These are phyloP conservation scores for Papilio aristodemus DNA, from an alignment of 1,140 invertebrate species.

Conservation along the genomic window DNA sequence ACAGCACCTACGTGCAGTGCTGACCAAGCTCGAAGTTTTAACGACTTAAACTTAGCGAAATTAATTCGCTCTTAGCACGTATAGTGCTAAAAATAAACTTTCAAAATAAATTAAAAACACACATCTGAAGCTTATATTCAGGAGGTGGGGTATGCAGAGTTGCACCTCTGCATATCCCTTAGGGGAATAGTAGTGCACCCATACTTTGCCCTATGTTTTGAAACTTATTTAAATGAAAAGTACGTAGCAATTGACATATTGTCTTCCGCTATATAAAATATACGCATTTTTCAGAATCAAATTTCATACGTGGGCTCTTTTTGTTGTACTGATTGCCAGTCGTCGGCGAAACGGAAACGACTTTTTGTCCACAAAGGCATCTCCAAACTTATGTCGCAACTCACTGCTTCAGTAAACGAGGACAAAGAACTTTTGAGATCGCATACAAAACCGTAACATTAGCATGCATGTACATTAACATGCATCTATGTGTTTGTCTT, in stretches of 20 bases:
- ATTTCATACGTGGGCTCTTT: not conserved
- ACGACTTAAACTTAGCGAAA: constrained; percentile 1
- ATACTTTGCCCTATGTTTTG: no score
- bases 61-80: constrained; percentile 1
- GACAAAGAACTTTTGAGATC: constrained; percentile 5
- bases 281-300: not conserved
- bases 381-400: constrained; percentile 3
- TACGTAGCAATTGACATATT: no score
- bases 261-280: not conserved
- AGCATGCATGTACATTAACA: not conserved
- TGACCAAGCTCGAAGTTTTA: constrained; percentile 15
- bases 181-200: no score
- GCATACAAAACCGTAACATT: not conserved
- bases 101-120: not conserved
- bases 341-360: constrained; percentile 1
- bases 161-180: no score
- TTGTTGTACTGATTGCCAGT: not conserved
- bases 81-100: not conserved
- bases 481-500: no score
- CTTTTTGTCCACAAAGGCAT: not conserved
- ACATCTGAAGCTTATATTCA: no score
- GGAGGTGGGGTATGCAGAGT: no score
- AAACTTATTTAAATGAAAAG: no score
- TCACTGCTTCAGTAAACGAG: constrained; percentile 7
- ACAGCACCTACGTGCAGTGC: not conserved